phyloP scores from a whole-genome alignment of 2,888 invertebrate species.

The Craniophora ligustri region DNA sequence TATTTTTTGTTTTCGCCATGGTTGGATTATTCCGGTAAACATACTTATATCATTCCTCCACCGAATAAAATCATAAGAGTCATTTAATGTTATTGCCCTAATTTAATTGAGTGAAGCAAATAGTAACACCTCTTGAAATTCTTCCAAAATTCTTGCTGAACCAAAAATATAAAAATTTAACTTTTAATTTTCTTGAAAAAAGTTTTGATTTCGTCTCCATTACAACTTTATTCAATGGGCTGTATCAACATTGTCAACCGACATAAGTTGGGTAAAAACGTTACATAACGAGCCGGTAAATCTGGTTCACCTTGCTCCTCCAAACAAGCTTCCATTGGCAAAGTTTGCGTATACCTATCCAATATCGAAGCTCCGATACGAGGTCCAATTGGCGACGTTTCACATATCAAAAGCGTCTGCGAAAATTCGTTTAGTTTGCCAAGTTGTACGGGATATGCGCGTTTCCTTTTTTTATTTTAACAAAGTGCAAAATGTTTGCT shows the following conservation, averaged over 20 bases:
- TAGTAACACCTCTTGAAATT: too few species aligned
- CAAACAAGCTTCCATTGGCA: conserved; percentile 35
- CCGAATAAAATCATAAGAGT: too few species aligned
- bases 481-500: background rate
- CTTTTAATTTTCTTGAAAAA: too few species aligned
- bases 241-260: conserved; percentile 35
- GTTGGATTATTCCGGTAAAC: too few species aligned
- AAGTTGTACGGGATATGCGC: background rate
- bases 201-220: too few species aligned
- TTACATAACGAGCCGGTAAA: conserved; percentile 30
- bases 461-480: background rate
- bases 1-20: too few species aligned
- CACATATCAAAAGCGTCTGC: background rate
- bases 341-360: conserved; percentile 17
- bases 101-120: too few species aligned
- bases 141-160: too few species aligned
- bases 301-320: conserved; percentile 56
- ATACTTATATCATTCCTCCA: too few species aligned
- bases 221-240: too few species aligned
- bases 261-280: conserved; percentile 21
- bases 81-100: too few species aligned
- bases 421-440: background rate
- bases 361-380: conserved; percentile 11
- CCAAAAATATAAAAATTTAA: too few species aligned
- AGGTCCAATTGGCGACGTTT: conserved; percentile 3